Base-by-base conservation (phyloP, 2,113 vertebrate genomes). In the Amphiprion percula region DNA sequence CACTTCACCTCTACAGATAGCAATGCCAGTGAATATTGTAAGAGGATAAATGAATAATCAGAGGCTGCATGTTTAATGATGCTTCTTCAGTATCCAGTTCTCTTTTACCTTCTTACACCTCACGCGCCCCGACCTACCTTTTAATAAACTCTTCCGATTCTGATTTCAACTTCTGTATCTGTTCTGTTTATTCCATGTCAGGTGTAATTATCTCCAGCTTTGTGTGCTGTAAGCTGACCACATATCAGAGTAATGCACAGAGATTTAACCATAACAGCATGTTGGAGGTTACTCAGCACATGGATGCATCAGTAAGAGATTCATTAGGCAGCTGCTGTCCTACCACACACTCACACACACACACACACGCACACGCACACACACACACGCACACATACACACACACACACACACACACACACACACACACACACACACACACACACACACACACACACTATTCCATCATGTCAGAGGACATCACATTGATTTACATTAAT, bases 301-400 rank as follows among this genome's bases (percentile, higher is more conserved):
- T 58, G n/a, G 30, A 39, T 50, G 53, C 72, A 79, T 76, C 55
- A 54, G 55, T 2, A 17, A 69, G 9, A 39, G 64, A 24, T 39
- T 74, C 61, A 39, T 71, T 19, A 10, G 16, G 23, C 61, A 81
- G 77, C 74, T 84, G 53, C 61, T 87, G n/a, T 65, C 81, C 71
- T 65, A 14, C 21, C 21, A 21, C 21, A 21, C 21, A 21, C 21
- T 1, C 21, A 21, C 21, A 21, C 21, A 21, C 21, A 21, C 21
- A 21, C 21, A 21, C 21, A 21, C 21, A 21, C 21, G 1, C 21
- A 21, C 21, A 21, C 21, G 1, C 21, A 21, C 21, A 21, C 21
- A 21, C 21, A 21, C 21, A 21, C 21, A 21, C 21, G 1, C 21
- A 21, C 21, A 21, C 21, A n/a, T 49, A 56, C 24, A 28, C 15